Conservation (phyloP, 2,113 vertebrate genomes). For the Lota lota region DNA sequence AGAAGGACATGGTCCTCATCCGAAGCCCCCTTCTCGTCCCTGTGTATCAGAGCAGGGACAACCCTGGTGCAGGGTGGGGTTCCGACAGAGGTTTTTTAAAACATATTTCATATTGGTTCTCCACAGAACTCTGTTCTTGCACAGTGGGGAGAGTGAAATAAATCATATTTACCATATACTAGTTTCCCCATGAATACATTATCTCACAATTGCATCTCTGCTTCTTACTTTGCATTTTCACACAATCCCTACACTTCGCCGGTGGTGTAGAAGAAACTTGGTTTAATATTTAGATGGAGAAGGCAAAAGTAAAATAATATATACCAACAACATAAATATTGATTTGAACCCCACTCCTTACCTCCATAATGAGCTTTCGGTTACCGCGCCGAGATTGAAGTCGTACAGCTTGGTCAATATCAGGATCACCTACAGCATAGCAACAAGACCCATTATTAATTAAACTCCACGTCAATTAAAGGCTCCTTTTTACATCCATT, state of each 20-base stretch:
- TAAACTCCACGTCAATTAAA: constrained; percentile 21
- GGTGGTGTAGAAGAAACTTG: constrained; percentile 2
- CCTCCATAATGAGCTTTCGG: constrained; percentile 96
- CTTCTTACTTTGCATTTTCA: constrained; percentile 48
- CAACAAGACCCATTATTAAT: constrained; percentile 38
- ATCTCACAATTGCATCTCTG: constrained; percentile 44
- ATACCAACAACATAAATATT: neutral
- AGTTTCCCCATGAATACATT: constrained; percentile 58
- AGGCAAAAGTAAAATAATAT: constrained; percentile 11
- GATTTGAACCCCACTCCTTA: constrained; percentile 50
- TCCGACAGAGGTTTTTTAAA: constrained; percentile 63
- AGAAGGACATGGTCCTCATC: too few relatives aligned
- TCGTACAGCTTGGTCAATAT: constrained; percentile 95
- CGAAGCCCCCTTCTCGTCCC: too few relatives aligned
- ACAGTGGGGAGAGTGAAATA: constrained; percentile 51
- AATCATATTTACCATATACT: constrained; percentile 52
- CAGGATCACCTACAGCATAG: constrained; percentile 84
- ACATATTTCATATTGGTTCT: constrained; percentile 59
- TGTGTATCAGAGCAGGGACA: too few relatives aligned
- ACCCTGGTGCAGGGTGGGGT: constrained; percentile 31
- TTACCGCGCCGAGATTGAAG: constrained; percentile 93
- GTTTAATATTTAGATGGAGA: constrained; percentile 24
- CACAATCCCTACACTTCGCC: constrained; percentile 25
- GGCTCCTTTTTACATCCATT: constrained; percentile 4
- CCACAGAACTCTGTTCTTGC: constrained; percentile 50